Conservation (phyloP, 2,797 vertebrate species). For the Channa striata region DNA sequence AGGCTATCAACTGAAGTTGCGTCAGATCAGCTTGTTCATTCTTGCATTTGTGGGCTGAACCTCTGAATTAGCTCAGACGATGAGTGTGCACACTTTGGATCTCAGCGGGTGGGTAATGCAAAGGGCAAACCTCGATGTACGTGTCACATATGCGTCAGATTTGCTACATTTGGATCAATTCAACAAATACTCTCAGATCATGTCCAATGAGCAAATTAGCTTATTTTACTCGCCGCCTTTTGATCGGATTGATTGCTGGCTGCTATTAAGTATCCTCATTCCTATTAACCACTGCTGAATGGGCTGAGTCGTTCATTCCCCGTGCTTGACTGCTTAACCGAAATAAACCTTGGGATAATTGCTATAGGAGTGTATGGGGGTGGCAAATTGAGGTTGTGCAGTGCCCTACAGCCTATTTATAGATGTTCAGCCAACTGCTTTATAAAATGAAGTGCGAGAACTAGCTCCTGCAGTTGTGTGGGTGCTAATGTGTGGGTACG, state of each 20-base stretch:
- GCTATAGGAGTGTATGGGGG: constrained; percentile 84
- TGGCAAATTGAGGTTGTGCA: constrained; percentile 84
- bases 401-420: constrained; percentile 87
- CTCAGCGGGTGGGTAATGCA: neutral
- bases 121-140: constrained; percentile 9
- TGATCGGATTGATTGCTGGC: constrained; percentile 76
- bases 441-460: constrained; percentile 79
- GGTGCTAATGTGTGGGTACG: constrained; percentile 44
- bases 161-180: constrained; percentile 34
- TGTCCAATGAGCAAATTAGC: constrained; percentile 56
- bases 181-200: constrained; percentile 44
- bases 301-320: constrained; percentile 80
- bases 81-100: neutral
- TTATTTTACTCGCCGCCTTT: constrained; percentile 66
- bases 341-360: constrained; percentile 88
- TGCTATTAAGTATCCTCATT: constrained; percentile 77
- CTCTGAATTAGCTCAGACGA: neutral
- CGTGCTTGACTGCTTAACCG: constrained; percentile 83
- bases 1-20: neutral
- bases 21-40: neutral
- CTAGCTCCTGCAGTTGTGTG: constrained; percentile 70
- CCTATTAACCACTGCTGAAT: constrained; percentile 82
- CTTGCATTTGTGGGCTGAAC: neutral
- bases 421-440: constrained; percentile 83
- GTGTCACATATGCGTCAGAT: neutral